Evolutionary conservation across 2,888 invertebrate species (phyloP).

Genomic region (Limnephilus rhombicus): DNA sequence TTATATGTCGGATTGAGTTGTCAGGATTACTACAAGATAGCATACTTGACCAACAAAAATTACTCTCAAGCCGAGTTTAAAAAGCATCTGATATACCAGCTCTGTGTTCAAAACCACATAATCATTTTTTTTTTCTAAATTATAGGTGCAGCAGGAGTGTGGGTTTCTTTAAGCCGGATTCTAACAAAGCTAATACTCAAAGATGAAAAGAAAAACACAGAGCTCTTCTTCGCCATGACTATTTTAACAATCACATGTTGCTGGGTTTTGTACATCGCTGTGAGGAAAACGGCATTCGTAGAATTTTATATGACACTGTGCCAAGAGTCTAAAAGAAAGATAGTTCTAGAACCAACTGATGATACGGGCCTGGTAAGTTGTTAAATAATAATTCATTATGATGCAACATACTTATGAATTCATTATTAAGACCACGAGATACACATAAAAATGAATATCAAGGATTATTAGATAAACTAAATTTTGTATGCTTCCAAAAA

Average conservation of each 20-base stretch:
- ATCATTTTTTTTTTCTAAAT: not conserved
- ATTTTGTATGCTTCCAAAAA: not conserved
- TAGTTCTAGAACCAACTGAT: constrained; percentile 90
- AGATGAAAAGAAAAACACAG: constrained; percentile 88
- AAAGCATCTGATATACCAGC: too few species aligned
- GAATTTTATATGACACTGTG: constrained; percentile 88
- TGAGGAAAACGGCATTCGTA: constrained; percentile 89
- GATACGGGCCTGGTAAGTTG: constrained; percentile 85
- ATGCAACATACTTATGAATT: not conserved
- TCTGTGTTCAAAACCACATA: too few species aligned
- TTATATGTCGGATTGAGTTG: too few species aligned
- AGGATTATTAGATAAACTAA: not conserved
- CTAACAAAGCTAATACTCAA: constrained; percentile 88
- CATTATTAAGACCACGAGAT: not conserved
- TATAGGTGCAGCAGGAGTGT: constrained; percentile 90
- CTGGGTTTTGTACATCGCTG: constrained; percentile 86
- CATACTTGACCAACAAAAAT: too few species aligned
- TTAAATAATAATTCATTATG: not conserved
- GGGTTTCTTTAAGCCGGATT: constrained; percentile 91
- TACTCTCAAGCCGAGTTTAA: too few species aligned
- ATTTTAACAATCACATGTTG: constrained; percentile 87
- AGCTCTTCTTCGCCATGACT: constrained; percentile 91
- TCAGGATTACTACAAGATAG: too few species aligned
- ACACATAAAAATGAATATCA: not conserved
- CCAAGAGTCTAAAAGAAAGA: constrained; percentile 85